Conservation (phyloP, 1,140 invertebrate species). For the Hypsibius dujardini region DNA sequence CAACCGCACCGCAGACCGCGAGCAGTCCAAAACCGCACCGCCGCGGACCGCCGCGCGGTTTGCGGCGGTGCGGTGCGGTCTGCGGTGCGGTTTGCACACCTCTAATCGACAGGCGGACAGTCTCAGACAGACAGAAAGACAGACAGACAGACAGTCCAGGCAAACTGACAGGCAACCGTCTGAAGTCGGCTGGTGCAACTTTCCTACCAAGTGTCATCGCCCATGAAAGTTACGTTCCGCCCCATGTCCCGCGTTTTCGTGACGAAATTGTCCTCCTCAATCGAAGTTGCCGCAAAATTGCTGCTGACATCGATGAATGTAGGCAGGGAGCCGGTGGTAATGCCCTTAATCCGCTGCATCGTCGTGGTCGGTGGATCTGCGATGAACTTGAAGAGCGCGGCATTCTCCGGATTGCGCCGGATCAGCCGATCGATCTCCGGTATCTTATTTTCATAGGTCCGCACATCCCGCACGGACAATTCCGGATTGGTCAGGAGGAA, state of each 20-base stretch:
- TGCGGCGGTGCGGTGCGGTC: no score
- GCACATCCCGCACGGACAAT: slow-evolving; percentile 36
- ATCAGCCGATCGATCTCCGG: slow-evolving; percentile 48
- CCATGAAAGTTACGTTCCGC: slow-evolving; percentile 59
- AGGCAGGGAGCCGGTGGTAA: slow-evolving; percentile 83
- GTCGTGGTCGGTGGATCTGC: slow-evolving; percentile 95
- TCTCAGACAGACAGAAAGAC: no score
- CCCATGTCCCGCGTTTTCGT: slow-evolving; percentile 44
- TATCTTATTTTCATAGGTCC: slow-evolving; percentile 59
- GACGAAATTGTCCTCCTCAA: slow-evolving; percentile 80
- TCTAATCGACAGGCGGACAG: no score
- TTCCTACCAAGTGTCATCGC: slow-evolving; percentile 76
- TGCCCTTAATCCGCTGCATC: slow-evolving; percentile 73
- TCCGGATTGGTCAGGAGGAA: slow-evolving; percentile 45
- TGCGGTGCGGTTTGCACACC: no score
- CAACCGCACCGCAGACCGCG: no score
- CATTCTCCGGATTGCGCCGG: slow-evolving; percentile 41
- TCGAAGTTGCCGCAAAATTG: slow-evolving; percentile 77
- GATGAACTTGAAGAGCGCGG: slow-evolving; percentile 49
- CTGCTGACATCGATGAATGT: slow-evolving; percentile 83
- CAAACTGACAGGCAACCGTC: no score
- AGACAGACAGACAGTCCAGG: no score
- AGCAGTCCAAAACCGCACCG: no score
- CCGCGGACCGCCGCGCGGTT: no score
- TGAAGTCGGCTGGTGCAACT: no score